Percentiles rank a stretch among this genome's conserved stretches.
These are phyloP conservation scores for Oplegnathus fasciatus DNA, from an alignment of 2,113 vertebrate species.

Conservation along the genomic window DNA sequence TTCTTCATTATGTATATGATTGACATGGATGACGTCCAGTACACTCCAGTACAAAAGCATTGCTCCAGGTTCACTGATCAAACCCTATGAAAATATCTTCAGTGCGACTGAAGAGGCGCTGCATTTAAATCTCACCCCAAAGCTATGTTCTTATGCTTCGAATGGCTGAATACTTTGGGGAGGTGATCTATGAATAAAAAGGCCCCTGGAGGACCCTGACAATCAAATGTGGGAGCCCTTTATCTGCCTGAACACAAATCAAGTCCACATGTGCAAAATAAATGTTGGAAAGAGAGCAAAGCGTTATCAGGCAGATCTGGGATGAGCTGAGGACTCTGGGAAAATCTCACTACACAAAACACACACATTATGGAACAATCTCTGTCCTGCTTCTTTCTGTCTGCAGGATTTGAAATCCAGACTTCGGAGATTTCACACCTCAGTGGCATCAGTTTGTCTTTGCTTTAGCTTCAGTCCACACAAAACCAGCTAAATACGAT, in stretches of 20 bases:
- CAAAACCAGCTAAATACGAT: background rate
- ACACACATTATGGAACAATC: background rate
- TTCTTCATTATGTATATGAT: background rate
- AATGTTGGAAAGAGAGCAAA: conserved; percentile 11
- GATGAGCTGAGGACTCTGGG: conserved; percentile 4
- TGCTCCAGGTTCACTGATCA: background rate
- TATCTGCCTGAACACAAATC: conserved; percentile 44
- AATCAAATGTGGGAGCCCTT: conserved; percentile 16
- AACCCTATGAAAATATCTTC: conserved; percentile 16
- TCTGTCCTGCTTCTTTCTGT: too few species aligned
- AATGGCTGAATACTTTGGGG: conserved; percentile 21
- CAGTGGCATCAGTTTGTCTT: background rate
- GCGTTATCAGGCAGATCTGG: conserved; percentile 39
- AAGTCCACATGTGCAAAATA: conserved; percentile 42
- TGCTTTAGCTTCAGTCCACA: background rate
- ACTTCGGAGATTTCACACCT: background rate
- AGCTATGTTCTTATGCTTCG: background rate
- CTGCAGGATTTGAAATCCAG: background rate
- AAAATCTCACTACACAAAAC: conserved; percentile 8
- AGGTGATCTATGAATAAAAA: conserved; percentile 35
- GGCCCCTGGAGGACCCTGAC: background rate
- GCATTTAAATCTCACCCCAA: conserved; percentile 6
- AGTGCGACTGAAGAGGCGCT: background rate
- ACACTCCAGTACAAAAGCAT: background rate
- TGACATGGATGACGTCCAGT: too few species aligned